phyloP scores from a whole-genome alignment of 2,797 vertebrate genomes.

The Hypotaenidia okinawae region DNA sequence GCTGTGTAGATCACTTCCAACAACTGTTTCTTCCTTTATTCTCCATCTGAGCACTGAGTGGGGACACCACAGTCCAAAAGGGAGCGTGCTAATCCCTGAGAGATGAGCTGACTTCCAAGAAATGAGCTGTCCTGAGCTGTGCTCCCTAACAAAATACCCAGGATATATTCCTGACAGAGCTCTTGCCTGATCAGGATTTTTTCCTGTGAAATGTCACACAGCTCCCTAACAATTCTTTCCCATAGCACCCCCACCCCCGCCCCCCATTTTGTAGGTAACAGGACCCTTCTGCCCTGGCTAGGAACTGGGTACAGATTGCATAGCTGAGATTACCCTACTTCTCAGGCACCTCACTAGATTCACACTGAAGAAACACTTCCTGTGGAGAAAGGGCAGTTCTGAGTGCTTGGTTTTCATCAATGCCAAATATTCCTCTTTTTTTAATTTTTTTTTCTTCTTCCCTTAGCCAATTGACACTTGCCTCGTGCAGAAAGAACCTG shows the following conservation, averaged over 20 bases:
- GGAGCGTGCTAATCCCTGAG: background rate
- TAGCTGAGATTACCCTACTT: background rate
- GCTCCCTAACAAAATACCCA: background rate
- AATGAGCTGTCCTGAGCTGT: background rate
- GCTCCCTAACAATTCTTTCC: background rate
- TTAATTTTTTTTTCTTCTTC: background rate
- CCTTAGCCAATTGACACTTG: conserved; percentile 9
- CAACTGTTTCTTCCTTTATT: conserved; percentile 30
- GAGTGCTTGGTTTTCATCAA: background rate
- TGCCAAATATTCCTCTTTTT: background rate
- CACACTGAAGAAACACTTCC: background rate
- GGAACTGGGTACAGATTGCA: background rate
- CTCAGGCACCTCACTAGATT: background rate
- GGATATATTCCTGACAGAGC: background rate
- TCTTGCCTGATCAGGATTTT: background rate
- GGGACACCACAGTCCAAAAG: conserved; percentile 31
- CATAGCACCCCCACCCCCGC: background rate
- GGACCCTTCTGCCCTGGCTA: background rate
- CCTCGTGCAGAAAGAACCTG: background rate
- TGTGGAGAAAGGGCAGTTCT: background rate
- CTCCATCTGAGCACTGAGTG: background rate
- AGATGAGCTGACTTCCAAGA: conserved; percentile 19
- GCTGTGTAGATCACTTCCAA: conserved; percentile 4
- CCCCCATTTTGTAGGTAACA: background rate
- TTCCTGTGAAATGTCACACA: background rate